Evolutionary conservation across 2,888 invertebrate species (phyloP), one percentile per base, ranked within the genome.

Genomic region (Dryomyza anilis): DNA sequence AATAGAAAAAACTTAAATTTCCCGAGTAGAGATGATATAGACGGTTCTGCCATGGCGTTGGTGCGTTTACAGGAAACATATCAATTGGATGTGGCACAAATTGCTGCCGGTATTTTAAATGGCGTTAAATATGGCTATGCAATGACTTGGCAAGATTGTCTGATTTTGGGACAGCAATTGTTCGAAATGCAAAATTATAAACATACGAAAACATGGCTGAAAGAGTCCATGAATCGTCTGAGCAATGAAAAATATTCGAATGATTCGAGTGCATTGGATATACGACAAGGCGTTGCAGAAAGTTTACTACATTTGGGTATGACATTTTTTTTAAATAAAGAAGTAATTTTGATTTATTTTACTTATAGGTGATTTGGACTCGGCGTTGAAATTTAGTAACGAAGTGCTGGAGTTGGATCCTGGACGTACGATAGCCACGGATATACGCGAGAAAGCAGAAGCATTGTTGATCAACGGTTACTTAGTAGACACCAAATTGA

Each of bases 151-250:
- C 91, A 92, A 62, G 98, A 98, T 83, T 97, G 98, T 79, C 97
- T 94, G 84, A 96, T 97, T 84, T 86, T 98, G 52, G 98, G 97
- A 8, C 88, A 95, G 66, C 92, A 95, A 71, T 89, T 95, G 10
- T 98, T 98, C 85, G 93, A 93, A 79, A 90, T 91, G 72, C 92
- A 91, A 39, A 97, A 98, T 83, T 94, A 89, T 81, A 93, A 92
- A 78, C 96, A 98, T 81, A 94, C 96, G 0, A 88, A 93, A n/a
- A 85, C 92, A 52, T 99, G 98, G 98, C 95, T 98, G 94, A 87
- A 89, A 71, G 95, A 96, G 81, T 93, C 98, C 0, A 86, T 95
- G 75, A 86, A 88, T 55, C 89, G 93, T 69, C 86, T 90, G 69
- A 87, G 88, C 52, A 86, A 87, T 67, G 91, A 91, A 73, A 65